Percentiles rank a stretch among this genome's conserved stretches.
phyloP scores from a whole-genome alignment of 2,797 vertebrate species.

The Hipposideros larvatus region DNA sequence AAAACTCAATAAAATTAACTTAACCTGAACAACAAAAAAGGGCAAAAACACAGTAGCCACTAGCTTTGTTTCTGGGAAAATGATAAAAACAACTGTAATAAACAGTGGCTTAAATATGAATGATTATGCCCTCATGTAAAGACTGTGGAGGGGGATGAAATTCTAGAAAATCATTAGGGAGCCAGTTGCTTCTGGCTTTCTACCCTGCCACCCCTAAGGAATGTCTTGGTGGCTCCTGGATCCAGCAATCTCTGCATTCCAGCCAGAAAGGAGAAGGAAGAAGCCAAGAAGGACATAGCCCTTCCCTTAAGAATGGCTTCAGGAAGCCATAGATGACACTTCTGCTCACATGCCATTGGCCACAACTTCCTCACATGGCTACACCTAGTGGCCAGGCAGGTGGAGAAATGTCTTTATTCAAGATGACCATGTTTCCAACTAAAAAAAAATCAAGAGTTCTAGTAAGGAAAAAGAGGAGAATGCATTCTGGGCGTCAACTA shows the following conservation, averaged over 20 bases:
- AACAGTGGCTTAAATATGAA: background rate
- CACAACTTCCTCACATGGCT: background rate
- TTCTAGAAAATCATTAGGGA: background rate
- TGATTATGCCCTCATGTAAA: background rate
- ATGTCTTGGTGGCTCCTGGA: background rate
- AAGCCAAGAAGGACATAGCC: background rate
- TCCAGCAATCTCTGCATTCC: background rate
- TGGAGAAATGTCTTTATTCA: background rate
- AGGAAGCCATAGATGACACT: background rate
- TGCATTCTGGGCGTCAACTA: background rate
- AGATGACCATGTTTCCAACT: background rate
- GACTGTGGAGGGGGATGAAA: background rate
- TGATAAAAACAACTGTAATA: background rate
- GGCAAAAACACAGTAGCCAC: background rate
- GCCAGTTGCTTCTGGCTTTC: background rate
- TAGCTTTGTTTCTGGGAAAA: background rate
- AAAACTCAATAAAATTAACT: constrained; percentile 45
- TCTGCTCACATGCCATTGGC: background rate
- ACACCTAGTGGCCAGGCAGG: background rate
- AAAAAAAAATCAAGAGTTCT: background rate
- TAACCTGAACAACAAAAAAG: background rate
- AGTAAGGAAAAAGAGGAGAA: background rate
- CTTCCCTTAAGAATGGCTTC: background rate
- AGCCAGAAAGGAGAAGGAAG: background rate
- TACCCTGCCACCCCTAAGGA: background rate